Conservation (phyloP, 2,113 vertebrate genomes). For the Montifringilla adamsi region DNA sequence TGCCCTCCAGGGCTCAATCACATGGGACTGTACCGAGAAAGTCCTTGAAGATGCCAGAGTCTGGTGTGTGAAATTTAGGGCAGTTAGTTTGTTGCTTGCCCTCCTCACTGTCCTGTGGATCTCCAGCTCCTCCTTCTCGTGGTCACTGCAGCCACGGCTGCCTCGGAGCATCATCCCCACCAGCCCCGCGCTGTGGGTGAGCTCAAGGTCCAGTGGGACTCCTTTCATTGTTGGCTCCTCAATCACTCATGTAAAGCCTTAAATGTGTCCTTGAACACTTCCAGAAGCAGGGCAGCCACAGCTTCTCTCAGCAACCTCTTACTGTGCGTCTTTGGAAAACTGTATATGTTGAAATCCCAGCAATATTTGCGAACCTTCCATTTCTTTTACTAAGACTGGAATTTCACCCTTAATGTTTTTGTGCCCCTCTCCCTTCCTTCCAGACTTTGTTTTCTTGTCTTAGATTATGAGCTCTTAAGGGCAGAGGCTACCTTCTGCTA, state of each 20-base stretch:
- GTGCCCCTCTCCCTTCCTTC: neutral
- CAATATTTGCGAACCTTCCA: fast-evolving
- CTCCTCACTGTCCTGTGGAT: neutral
- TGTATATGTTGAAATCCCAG: neutral
- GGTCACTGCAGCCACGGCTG: neutral
- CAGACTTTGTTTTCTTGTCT: neutral
- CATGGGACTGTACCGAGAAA: fast-evolving
- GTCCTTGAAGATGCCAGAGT: neutral
- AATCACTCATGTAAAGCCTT: too few species aligned
- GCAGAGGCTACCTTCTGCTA: neutral
- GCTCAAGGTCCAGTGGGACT: neutral
- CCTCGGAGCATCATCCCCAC: neutral
- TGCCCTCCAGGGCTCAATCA: neutral
- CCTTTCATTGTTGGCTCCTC: neutral
- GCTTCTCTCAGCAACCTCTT: neutral
- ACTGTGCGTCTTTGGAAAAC: neutral
- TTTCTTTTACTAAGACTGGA: neutral
- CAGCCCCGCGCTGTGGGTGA: fast-evolving
- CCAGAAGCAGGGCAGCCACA: neutral
- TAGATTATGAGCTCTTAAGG: neutral
- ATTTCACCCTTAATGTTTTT: neutral
- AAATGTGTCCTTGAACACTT: fast-evolving
- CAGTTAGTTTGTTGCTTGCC: neutral
- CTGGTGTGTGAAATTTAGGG: neutral
- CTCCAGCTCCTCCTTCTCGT: fast-evolving